A percentile compares a stretch with the other conserved stretches of the same genome.
Conservation (phyloP, 2,113 vertebrate genomes). For the Myotis yumanensis region DNA sequence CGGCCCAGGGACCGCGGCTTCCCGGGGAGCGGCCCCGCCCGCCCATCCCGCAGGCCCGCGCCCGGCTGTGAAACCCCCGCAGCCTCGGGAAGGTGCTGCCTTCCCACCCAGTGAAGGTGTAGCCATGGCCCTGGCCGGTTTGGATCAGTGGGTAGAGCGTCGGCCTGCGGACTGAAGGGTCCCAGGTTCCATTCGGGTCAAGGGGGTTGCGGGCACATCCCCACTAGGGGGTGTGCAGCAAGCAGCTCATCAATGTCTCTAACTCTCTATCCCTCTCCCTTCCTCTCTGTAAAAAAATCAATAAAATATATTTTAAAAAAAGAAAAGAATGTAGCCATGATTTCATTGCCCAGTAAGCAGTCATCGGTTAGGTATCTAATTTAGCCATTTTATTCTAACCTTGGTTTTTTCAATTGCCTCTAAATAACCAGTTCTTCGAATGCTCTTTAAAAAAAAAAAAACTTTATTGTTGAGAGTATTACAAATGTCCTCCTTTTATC, state of each 20-base stretch:
- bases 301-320: too few relatives aligned
- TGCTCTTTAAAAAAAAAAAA: not conserved
- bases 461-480: too few relatives aligned
- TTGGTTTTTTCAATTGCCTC: not conserved
- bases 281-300: too few relatives aligned
- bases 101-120: not conserved
- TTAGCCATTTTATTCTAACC: not conserved
- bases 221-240: too few relatives aligned
- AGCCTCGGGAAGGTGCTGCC: not conserved
- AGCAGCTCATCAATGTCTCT: too few relatives aligned
- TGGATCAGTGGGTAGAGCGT: too few relatives aligned
- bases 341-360: not conserved
- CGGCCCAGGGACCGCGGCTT: not conserved
- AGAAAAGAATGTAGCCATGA: not conserved
- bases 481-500: too few relatives aligned
- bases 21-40: rapidly evolving
- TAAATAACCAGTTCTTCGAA: not conserved
- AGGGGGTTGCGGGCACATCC: too few relatives aligned
- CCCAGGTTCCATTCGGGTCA: too few relatives aligned
- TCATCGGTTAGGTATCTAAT: not conserved
- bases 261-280: too few relatives aligned
- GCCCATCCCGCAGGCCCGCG: not conserved
- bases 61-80: not conserved
- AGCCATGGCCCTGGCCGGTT: not conserved
- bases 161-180: too few relatives aligned